These are phyloP conservation scores for Anser cygnoides DNA, from an alignment of 2,113 vertebrate genomes.

Conservation along the genomic window DNA sequence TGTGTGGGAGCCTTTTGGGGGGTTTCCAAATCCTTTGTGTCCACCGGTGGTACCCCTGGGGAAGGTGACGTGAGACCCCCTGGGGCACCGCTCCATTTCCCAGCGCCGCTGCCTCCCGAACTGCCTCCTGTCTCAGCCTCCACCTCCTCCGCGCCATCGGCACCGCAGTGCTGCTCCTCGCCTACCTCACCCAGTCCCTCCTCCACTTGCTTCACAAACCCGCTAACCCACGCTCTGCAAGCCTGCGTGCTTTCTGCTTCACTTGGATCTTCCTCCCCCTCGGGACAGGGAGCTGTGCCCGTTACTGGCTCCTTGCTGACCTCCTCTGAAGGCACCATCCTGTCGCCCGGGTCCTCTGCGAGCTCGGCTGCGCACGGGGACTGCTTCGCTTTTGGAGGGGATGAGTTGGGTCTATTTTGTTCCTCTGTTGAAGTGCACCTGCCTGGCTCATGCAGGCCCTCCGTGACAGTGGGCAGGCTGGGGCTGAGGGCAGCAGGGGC, in stretches of 20 bases:
- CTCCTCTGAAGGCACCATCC: background rate
- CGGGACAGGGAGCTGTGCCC: rapidly evolving
- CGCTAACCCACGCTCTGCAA: background rate
- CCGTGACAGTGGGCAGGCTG: conserved; percentile 65
- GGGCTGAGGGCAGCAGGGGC: conserved; percentile 62
- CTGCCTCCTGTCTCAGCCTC: background rate
- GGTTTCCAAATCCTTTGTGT: background rate
- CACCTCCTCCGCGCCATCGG: background rate
- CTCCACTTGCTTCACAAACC: background rate
- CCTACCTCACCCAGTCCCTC: background rate
- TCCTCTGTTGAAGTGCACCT: background rate
- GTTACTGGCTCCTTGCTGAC: background rate
- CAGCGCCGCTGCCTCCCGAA: rapidly evolving
- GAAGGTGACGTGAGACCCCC: background rate
- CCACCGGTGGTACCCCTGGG: background rate
- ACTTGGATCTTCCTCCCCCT: background rate
- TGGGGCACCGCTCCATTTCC: rapidly evolving
- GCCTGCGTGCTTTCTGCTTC: background rate
- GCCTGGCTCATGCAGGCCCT: background rate
- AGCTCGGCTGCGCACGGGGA: background rate
- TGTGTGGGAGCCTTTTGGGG: background rate
- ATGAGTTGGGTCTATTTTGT: background rate
- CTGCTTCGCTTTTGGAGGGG: background rate
- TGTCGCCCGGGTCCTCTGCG: background rate
- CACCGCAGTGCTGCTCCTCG: background rate